phyloP scores from a whole-genome alignment of 1,140 invertebrate genomes.

The Pseudomyrmex flavicornis region DNA sequence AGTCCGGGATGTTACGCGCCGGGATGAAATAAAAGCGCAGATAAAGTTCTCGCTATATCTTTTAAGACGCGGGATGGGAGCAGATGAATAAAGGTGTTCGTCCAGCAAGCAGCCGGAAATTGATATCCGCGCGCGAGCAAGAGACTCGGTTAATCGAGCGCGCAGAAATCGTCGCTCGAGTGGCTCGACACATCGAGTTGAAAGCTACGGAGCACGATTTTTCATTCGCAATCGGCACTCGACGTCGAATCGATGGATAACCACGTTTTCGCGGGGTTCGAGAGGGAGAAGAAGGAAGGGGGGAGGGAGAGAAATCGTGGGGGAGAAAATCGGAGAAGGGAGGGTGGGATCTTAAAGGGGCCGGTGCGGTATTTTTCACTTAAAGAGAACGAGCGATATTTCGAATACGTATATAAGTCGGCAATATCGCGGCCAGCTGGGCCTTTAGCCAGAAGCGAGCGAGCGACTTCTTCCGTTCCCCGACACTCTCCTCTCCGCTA shows the following conservation, averaged over 20 bases:
- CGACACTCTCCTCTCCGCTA: background rate
- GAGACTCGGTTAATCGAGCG: slow-evolving; percentile 66
- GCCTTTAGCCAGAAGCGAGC: slow-evolving; percentile 64
- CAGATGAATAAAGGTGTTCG: slow-evolving; percentile 51
- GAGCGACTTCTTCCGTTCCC: background rate
- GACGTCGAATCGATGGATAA: slow-evolving; percentile 61
- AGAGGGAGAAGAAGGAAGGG: slow-evolving; percentile 19
- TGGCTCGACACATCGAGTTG: slow-evolving; percentile 57
- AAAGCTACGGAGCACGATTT: slow-evolving; percentile 62
- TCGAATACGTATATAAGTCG: slow-evolving; percentile 61
- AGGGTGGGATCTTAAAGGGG: slow-evolving; percentile 66
- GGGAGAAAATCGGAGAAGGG: slow-evolving; percentile 8
- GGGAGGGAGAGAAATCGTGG: background rate
- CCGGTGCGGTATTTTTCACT: slow-evolving; percentile 55
- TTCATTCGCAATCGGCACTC: slow-evolving; percentile 61
- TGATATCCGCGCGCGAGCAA: slow-evolving; percentile 63
- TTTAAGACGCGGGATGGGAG: slow-evolving; percentile 18
- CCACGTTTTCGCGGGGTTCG: slow-evolving; percentile 49
- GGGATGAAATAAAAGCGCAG: slow-evolving; percentile 58
- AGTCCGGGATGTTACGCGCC: slow-evolving; percentile 30
- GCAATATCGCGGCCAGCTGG: slow-evolving; percentile 64
- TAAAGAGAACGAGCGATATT: slow-evolving; percentile 72
- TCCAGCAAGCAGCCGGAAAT: slow-evolving; percentile 60
- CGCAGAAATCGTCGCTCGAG: slow-evolving; percentile 55
- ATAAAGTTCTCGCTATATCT: slow-evolving; percentile 41